Conservation (phyloP, 2,113 vertebrate species). For the Prolemur simus region DNA sequence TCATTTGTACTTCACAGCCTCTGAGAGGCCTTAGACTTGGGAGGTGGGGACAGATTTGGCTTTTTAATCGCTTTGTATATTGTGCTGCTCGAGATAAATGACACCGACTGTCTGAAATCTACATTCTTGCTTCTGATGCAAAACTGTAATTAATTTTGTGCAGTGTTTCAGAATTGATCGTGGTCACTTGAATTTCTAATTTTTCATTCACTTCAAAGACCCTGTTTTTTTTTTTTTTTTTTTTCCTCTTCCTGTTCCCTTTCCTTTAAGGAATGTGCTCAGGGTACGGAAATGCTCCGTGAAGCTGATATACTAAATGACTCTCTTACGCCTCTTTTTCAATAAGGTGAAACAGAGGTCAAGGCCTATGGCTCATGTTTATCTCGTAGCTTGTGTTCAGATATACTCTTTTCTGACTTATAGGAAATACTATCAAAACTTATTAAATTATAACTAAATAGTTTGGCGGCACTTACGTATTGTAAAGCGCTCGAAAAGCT, state of each 20-base stretch:
- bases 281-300: constrained; percentile 62
- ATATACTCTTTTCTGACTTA: constrained; percentile 75
- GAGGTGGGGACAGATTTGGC: constrained; percentile 89
- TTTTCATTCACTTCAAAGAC: constrained; percentile 92
- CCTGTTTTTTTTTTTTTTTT: constrained; percentile 58
- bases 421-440: constrained; percentile 80
- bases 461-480: constrained; percentile 51
- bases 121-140: constrained; percentile 91
- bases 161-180: constrained; percentile 97
- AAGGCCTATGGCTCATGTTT: constrained; percentile 75
- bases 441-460: constrained; percentile 79
- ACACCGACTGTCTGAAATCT: constrained; percentile 87
- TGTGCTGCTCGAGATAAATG: constrained; percentile 92
- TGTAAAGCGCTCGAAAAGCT: constrained; percentile 75
- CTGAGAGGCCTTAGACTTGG: constrained; percentile 87
- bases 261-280: constrained; percentile 76
- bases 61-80: constrained; percentile 91
- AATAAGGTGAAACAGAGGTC: constrained; percentile 90
- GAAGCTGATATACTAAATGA: constrained; percentile 78
- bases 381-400: constrained; percentile 75
- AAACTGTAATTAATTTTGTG: constrained; percentile 98
- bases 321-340: constrained; percentile 83
- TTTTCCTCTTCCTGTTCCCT: not conserved
- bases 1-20: constrained; percentile 90
- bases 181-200: constrained; percentile 94